Evolutionary conservation across 2,113 vertebrate species (phyloP), one percentile per base, ranked within the genome.

Genomic region (Hystrix cristata): DNA sequence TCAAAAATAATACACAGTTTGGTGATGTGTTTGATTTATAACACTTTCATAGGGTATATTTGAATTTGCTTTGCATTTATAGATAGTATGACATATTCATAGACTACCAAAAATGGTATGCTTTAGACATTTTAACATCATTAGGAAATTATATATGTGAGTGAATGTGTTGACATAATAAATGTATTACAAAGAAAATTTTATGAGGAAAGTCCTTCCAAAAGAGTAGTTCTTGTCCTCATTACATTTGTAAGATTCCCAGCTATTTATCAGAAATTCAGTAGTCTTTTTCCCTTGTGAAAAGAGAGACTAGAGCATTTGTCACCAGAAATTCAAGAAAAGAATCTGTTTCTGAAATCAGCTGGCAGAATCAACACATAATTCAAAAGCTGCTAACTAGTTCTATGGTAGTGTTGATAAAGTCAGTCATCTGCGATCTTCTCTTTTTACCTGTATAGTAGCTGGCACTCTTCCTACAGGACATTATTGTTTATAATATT

Each of bases 261-360:
- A 84, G 53, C 7, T 74, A 27, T 21, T 87, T 84, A 21, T 69
- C 59, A 90, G 5, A 90, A n/a, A 89, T 72, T 93, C 48, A 74
- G 5, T 57, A 38, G n/a, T 8, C 31, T 78, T 55, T 96, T 14
- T 96, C 3, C 38, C 4, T 92, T 92, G 31, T 74, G 53, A 87
- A 95, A 94, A 74, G 85, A 87, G 29, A 64, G 19, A 62, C 29
- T 31, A 64, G 59, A 21, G 14, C 19, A 46, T 74, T 84, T 92
- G 29, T 83, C 76, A 59, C 53, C 29, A 46, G 59, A 86, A 87
- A 92, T 82, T 96, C 38, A 72, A 38, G 59, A 81, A 53, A 96
- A 91, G 29, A 96, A 94, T 3, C 59, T 83, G 25, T 18, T 79
- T 96, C 88, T 90, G 57, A 95, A 88, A 86, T 95, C 72, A 83